phyloP scores from a whole-genome alignment of 2,888 invertebrate genomes.

The Napeogenes inachia region DNA sequence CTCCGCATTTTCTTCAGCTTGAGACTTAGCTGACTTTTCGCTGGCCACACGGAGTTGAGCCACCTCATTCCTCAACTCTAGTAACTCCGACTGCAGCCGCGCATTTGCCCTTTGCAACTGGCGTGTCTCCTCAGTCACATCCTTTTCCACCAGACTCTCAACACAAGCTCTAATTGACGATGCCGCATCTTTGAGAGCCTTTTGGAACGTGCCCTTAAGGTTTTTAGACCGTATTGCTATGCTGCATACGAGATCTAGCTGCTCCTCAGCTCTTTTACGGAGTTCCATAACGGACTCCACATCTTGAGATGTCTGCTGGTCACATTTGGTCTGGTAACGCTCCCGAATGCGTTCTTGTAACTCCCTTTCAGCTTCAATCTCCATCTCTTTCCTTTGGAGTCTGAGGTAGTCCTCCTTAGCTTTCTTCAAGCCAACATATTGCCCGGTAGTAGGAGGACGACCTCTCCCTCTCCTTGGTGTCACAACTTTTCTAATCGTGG shows the following conservation, averaged over 20 bases:
- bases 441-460: not conserved
- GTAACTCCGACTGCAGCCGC: not conserved
- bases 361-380: not conserved
- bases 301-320: too few relatives aligned
- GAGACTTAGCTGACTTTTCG: too few relatives aligned
- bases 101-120: not conserved
- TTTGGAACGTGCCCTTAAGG: not conserved
- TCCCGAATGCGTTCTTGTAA: not conserved
- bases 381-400: not conserved
- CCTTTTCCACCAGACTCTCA: not conserved
- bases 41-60: too few relatives aligned
- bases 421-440: not conserved
- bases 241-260: not conserved
- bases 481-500: too few relatives aligned
- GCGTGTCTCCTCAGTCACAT: not conserved
- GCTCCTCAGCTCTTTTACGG: not conserved
- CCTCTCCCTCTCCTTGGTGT: not conserved
- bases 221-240: not conserved
- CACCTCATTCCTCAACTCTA: not conserved
- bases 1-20: too few relatives aligned
- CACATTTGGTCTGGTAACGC: too few relatives aligned
- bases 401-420: not conserved
- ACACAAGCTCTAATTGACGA: not conserved
- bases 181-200: not conserved
- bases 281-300: not conserved